Evolutionary conservation across 1,140 invertebrate species (phyloP).

Genomic region (Halictus rubicundus): DNA sequence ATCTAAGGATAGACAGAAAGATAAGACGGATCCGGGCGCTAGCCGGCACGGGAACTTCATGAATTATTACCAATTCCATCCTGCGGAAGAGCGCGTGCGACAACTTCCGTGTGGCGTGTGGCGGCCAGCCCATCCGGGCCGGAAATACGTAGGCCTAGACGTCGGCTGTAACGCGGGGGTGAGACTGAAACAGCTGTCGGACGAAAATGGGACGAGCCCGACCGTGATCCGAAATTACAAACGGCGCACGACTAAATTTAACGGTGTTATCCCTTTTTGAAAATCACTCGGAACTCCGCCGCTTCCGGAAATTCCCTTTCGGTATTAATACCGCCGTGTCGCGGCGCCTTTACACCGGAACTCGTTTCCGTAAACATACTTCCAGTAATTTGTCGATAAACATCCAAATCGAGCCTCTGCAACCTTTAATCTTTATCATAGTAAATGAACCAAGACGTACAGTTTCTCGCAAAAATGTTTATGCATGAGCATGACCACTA

Average conservation of each 20-base stretch:
- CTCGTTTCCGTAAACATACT: not conserved
- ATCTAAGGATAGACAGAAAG: constrained; percentile 41
- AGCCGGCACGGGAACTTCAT: constrained; percentile 91
- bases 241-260: constrained; percentile 56
- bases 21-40: constrained; percentile 85
- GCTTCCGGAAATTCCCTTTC: constrained; percentile 40
- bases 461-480: no score
- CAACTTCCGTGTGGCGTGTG: constrained; percentile 84
- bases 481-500: no score
- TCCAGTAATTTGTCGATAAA: not conserved
- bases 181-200: constrained; percentile 67
- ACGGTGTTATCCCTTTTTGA: constrained; percentile 41
- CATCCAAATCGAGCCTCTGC: no score
- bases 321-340: not conserved
- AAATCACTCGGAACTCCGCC: not conserved
- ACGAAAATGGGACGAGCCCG: constrained; percentile 45
- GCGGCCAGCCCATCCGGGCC: constrained; percentile 68
- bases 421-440: no score
- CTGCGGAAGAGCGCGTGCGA: constrained; percentile 84
- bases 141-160: constrained; percentile 84
- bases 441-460: no score
- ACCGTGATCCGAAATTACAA: constrained; percentile 60
- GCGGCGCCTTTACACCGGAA: not conserved
- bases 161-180: constrained; percentile 91
- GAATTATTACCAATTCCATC: constrained; percentile 92